A percentile compares a stretch with the other conserved stretches of the same genome.
Conservation (phyloP, 2,113 vertebrate species). For the Limnothrissa miodon region DNA sequence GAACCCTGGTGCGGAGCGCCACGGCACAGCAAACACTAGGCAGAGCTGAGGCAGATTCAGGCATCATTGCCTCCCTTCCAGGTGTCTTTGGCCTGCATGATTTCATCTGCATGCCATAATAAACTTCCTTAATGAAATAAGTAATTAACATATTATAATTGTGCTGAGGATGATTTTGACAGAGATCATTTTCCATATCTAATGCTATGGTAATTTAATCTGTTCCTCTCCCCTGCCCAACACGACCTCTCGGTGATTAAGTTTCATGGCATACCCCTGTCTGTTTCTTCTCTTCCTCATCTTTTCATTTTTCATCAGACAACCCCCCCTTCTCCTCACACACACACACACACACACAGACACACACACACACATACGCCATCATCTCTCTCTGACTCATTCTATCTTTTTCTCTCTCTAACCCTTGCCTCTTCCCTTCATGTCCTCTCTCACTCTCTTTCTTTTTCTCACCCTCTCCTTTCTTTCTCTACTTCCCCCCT, state of each 20-base stretch:
- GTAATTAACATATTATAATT: constrained; percentile 99
- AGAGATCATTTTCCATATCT: constrained; percentile 99
- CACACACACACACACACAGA: neutral
- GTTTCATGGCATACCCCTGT: constrained; percentile 90
- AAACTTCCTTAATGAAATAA: constrained; percentile 99
- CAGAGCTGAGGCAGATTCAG: constrained; percentile 68
- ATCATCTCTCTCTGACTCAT: neutral
- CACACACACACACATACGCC: constrained; percentile 12
- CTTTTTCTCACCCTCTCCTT: neutral
- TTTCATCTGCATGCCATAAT: constrained; percentile 97
- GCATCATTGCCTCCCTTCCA: constrained; percentile 87
- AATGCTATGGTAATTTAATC: constrained; percentile 99
- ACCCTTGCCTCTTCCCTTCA: neutral
- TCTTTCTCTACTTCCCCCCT: neutral
- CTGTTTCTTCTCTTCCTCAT: constrained; percentile 47
- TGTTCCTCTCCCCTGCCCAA: constrained; percentile 94
- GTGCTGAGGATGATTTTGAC: constrained; percentile 99
- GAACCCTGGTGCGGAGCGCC: neutral
- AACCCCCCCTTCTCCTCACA: constrained; percentile 33
- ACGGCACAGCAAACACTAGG: neutral
- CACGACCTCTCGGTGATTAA: constrained; percentile 99
- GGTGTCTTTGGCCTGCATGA: constrained; percentile 89
- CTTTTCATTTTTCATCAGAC: constrained; percentile 16
- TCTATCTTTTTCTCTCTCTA: neutral
- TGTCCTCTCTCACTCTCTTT: neutral